Percentiles rank a stretch among this genome's conserved stretches.
Conservation (phyloP, 2,113 vertebrate genomes). For the Dicerorhinus sumatrensis region DNA sequence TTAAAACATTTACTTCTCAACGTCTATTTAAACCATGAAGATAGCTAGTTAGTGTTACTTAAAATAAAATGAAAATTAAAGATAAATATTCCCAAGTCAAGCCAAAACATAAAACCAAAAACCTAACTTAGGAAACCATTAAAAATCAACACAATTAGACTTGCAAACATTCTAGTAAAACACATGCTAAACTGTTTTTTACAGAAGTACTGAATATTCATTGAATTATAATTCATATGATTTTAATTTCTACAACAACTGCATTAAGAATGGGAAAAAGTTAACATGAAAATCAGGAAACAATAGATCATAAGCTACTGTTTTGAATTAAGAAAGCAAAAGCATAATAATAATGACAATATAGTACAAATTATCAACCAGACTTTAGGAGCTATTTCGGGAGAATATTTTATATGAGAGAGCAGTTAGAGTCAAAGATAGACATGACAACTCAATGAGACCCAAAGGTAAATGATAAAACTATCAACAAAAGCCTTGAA, state of each 20-base stretch:
- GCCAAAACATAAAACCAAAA: slow-evolving; percentile 63
- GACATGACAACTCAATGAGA: slow-evolving; percentile 74
- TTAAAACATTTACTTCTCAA: slow-evolving; percentile 60
- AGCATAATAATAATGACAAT: background rate
- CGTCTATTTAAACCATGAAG: slow-evolving; percentile 60
- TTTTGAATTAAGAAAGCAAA: slow-evolving; percentile 59
- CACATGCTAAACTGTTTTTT: slow-evolving; percentile 52
- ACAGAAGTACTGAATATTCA: slow-evolving; percentile 52
- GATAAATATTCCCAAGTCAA: slow-evolving; percentile 68
- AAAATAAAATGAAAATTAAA: slow-evolving; percentile 71
- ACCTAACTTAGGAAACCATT: slow-evolving; percentile 63
- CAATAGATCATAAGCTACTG: slow-evolving; percentile 48
- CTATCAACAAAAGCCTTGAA: slow-evolving; percentile 83
- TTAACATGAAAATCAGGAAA: slow-evolving; percentile 47
- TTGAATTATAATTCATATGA: slow-evolving; percentile 74
- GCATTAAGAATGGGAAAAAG: slow-evolving; percentile 61
- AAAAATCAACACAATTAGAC: slow-evolving; percentile 76
- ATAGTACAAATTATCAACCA: slow-evolving; percentile 34
- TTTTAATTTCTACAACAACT: slow-evolving; percentile 79
- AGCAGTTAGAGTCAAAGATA: slow-evolving; percentile 77
- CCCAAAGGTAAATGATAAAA: slow-evolving; percentile 82
- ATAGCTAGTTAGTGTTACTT: slow-evolving; percentile 53
- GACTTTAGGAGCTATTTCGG: slow-evolving; percentile 68
- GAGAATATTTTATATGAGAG: slow-evolving; percentile 73
- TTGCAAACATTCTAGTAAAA: slow-evolving; percentile 69